These are phyloP conservation scores for Gymnothorax javanicus DNA, from an alignment of 2,797 vertebrate species.

Conservation along the genomic window DNA sequence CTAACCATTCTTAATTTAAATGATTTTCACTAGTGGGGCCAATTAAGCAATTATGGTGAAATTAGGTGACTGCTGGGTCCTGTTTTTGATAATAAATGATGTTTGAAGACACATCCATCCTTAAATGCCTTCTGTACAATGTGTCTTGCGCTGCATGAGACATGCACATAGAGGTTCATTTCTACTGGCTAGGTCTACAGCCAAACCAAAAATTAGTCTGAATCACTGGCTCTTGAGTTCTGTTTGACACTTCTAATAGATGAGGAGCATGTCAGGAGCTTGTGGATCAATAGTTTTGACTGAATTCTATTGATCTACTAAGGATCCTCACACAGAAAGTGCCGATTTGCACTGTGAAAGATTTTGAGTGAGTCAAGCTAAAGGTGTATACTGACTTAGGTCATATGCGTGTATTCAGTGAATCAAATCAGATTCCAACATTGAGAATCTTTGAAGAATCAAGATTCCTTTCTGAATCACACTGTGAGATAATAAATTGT, in stretches of 20 bases:
- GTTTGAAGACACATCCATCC: neutral
- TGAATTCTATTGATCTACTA: neutral
- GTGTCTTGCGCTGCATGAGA: neutral
- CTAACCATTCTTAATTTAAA: neutral
- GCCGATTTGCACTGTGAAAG: no score
- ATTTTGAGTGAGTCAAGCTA: no score
- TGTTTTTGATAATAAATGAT: neutral
- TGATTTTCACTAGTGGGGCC: neutral
- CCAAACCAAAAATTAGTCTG: neutral
- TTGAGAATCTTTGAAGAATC: no score
- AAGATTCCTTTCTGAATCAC: no score
- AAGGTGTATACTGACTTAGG: no score
- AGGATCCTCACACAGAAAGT: no score
- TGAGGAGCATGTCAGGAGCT: neutral
- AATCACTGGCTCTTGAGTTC: neutral
- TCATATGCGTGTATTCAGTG: neutral
- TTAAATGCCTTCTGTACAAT: neutral
- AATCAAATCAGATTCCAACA: neutral
- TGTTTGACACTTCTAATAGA: neutral
- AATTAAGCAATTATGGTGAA: neutral
- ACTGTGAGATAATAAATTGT: no score
- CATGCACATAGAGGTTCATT: neutral
- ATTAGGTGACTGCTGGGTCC: neutral
- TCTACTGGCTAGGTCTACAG: neutral
- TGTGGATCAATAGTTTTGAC: neutral